A percentile compares a stretch with the other conserved stretches of the same genome.
Conservation (phyloP, 2,113 vertebrate genomes). For the Gorsachius goisagi region DNA sequence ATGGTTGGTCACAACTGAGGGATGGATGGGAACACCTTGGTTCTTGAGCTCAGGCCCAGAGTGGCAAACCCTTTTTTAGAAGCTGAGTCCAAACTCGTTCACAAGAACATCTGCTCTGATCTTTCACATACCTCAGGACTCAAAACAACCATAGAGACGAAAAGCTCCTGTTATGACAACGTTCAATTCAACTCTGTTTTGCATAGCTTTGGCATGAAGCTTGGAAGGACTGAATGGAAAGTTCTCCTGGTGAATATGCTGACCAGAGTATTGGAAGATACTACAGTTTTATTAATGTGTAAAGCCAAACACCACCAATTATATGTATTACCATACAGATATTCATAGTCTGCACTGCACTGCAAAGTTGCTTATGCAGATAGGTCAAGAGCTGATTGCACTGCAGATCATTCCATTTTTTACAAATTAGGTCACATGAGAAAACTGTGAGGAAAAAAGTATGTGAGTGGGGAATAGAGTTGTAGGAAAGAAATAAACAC, state of each 20-base stretch:
- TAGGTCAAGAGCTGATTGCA: not conserved
- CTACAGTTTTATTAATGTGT: not conserved
- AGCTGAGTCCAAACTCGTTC: not conserved
- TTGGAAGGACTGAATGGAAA: not conserved
- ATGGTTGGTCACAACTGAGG: not conserved
- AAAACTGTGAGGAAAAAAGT: slow-evolving; percentile 17
- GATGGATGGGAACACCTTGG: not conserved
- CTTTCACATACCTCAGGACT: not conserved
- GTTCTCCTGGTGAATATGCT: not conserved
- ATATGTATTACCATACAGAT: not conserved
- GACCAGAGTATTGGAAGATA: not conserved
- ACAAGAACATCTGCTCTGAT: not conserved
- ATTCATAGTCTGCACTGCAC: not conserved
- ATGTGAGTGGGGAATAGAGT: not conserved
- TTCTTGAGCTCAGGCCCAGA: not conserved
- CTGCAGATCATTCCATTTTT: not conserved
- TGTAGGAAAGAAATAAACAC: slow-evolving; percentile 40
- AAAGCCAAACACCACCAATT: not conserved
- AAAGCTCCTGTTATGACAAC: not conserved
- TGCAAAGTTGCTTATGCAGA: not conserved
- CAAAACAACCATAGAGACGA: not conserved
- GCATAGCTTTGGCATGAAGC: not conserved
- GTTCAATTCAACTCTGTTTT: not conserved
- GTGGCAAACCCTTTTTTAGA: not conserved
- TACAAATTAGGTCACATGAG: slow-evolving; percentile 20